A percentile compares a stretch with the other conserved stretches of the same genome.
Conservation (phyloP, 1,140 invertebrate species). For the Oreohelix idahoensis region DNA sequence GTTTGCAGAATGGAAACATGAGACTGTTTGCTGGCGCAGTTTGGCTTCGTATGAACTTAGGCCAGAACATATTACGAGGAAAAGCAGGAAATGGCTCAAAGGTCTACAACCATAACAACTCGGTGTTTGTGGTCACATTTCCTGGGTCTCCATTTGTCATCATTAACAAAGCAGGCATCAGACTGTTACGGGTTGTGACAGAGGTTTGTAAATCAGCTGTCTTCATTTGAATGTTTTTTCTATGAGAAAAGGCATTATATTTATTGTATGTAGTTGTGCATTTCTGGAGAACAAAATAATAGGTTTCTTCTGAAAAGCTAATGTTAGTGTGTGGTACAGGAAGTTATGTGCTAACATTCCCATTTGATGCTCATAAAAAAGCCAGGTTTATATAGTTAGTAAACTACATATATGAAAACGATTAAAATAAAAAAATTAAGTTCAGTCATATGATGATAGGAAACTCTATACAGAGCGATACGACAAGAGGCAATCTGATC, state of each 20-base stretch:
- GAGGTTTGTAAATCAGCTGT: slow-evolving; percentile 8
- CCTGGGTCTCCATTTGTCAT: slow-evolving; percentile 22
- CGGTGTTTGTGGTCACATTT: slow-evolving; percentile 28
- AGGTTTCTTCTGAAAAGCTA: too few relatives aligned
- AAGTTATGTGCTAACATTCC: too few relatives aligned
- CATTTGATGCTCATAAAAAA: too few relatives aligned
- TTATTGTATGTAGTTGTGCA: not conserved
- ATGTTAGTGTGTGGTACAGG: too few relatives aligned
- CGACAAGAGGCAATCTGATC: too few relatives aligned
- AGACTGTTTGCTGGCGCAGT: slow-evolving; percentile 30
- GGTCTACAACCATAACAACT: slow-evolving; percentile 18
- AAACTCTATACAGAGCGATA: too few relatives aligned
- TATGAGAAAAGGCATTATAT: not conserved
- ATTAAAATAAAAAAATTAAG: too few relatives aligned
- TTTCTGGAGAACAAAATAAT: too few relatives aligned
- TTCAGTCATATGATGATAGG: too few relatives aligned
- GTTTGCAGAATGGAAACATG: slow-evolving; percentile 20
- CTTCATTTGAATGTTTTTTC: not conserved
- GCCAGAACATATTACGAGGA: not conserved
- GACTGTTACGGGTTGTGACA: not conserved
- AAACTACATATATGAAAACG: too few relatives aligned
- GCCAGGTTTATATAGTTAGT: too few relatives aligned
- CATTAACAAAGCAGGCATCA: not conserved
- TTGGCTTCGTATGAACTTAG: slow-evolving; percentile 20
- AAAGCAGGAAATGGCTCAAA: too few relatives aligned